A percentile compares a stretch with the other conserved stretches of the same genome.
Evolutionary conservation across 2,888 invertebrate genomes (phyloP).

Genomic region (Criorhina ranunculi): DNA sequence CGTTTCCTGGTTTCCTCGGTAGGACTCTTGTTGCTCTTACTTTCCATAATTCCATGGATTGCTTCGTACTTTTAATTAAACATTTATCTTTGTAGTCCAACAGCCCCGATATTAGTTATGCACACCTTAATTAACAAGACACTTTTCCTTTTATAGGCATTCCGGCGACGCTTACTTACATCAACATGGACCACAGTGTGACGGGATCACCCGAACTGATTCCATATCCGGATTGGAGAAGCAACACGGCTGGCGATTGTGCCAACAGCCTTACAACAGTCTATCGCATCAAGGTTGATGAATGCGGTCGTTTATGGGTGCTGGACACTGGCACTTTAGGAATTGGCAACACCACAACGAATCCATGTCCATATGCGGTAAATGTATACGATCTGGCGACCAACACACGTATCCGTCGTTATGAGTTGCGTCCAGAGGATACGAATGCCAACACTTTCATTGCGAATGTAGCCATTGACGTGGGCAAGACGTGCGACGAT

Average conservation of each 20-base stretch:
- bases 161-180: conserved; percentile 92
- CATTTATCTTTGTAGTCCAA: neutral
- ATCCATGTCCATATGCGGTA: conserved; percentile 91
- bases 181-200: conserved; percentile 88
- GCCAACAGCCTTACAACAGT: conserved; percentile 90
- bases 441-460: conserved; percentile 92
- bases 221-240: conserved; percentile 91
- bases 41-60: neutral
- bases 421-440: conserved; percentile 89
- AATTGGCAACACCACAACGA: conserved; percentile 90
- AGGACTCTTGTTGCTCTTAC: no score
- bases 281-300: conserved; percentile 91
- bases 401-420: conserved; percentile 88
- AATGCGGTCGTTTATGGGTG: conserved; percentile 93
- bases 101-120: conserved; percentile 1
- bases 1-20: neutral
- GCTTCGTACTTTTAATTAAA: neutral
- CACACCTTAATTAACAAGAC: neutral
- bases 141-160: conserved; percentile 86
- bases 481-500: conserved; percentile 90
- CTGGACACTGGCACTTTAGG: conserved; percentile 93
- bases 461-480: conserved; percentile 93
- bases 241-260: conserved; percentile 91
- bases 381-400: conserved; percentile 91
- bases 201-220: conserved; percentile 90